phyloP scores from a whole-genome alignment of 2,113 vertebrate species.

The Syngnathus typhle region DNA sequence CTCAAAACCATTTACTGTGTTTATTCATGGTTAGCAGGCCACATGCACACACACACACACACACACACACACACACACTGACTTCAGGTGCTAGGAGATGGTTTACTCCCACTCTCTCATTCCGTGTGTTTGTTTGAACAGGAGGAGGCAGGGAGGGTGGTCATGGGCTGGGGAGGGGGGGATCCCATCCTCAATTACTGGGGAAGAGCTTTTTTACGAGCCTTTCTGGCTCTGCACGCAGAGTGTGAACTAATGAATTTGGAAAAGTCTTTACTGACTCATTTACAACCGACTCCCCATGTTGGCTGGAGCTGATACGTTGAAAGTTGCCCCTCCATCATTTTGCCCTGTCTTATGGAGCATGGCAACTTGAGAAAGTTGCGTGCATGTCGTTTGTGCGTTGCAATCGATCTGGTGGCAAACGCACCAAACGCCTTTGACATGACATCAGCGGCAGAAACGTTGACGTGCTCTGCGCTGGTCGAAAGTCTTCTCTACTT shows the following conservation, averaged over 20 bases:
- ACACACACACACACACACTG: conserved; percentile 2
- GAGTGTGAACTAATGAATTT: conserved; percentile 51
- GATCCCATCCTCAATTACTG: conserved; percentile 63
- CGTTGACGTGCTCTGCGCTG: too few species aligned
- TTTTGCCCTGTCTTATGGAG: too few species aligned
- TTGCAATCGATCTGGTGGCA: too few species aligned
- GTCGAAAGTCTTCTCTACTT: too few species aligned
- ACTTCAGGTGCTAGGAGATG: conserved; percentile 45
- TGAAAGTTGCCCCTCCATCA: background rate
- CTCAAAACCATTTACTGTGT: conserved; percentile 61
- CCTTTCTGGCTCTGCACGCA: conserved; percentile 37
- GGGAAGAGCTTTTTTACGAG: conserved; percentile 71
- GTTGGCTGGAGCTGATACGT: conserved; percentile 2
- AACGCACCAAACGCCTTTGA: too few species aligned
- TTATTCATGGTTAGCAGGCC: conserved; percentile 56
- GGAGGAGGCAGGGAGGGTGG: conserved; percentile 39
- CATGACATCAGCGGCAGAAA: too few species aligned
- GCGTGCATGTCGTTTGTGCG: too few species aligned
- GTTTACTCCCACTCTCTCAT: conserved; percentile 19
- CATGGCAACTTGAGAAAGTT: too few species aligned
- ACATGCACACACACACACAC: conserved; percentile 11
- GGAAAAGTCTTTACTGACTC: conserved; percentile 27
- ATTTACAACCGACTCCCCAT: conserved; percentile 29
- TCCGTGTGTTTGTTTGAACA: conserved; percentile 52
- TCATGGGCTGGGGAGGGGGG: conserved; percentile 41